These are phyloP conservation scores for Diplodus puntazzo DNA, from an alignment of 2,797 vertebrate species.

Conservation along the genomic window DNA sequence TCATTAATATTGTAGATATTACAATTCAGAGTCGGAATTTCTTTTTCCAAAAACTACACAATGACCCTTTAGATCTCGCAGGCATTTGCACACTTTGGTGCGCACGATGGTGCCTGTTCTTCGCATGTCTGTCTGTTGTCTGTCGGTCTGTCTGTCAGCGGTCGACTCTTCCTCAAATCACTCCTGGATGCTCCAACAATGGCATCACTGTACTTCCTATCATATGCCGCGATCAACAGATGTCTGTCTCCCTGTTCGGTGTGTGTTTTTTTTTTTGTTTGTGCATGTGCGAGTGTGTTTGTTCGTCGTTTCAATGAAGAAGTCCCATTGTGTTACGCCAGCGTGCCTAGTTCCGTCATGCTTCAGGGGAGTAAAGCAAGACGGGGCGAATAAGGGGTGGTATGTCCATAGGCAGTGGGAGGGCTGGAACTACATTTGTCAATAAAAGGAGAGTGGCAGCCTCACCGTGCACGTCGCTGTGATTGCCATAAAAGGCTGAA, in stretches of 20 bases:
- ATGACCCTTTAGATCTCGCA: not conserved
- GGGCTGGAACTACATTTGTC: slow-evolving; percentile 54
- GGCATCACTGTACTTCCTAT: slow-evolving; percentile 69
- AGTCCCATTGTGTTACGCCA: slow-evolving; percentile 77
- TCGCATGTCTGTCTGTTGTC: slow-evolving; percentile 53
- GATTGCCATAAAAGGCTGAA: slow-evolving; percentile 44
- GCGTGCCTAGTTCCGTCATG: slow-evolving; percentile 72
- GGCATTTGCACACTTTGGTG: slow-evolving; percentile 25
- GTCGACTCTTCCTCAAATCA: slow-evolving; percentile 57
- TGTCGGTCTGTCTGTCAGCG: no score
- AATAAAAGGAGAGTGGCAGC: slow-evolving; percentile 57
- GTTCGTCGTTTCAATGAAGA: slow-evolving; percentile 62
- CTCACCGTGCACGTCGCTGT: slow-evolving; percentile 26
- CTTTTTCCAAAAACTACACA: no score
- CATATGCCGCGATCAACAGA: slow-evolving; percentile 58
- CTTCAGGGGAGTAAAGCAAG: slow-evolving; percentile 83
- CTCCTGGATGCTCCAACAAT: slow-evolving; percentile 70
- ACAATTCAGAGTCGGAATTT: no score
- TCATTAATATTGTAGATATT: no score
- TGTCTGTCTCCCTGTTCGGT: slow-evolving; percentile 55
- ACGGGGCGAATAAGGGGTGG: slow-evolving; percentile 75
- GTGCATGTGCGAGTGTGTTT: slow-evolving; percentile 62
- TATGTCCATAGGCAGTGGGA: slow-evolving; percentile 75
- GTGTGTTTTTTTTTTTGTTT: slow-evolving; percentile 45
- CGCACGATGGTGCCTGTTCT: slow-evolving; percentile 9